Evolutionary conservation across 2,113 vertebrate genomes (phyloP).

Genomic region (Centropus unirufus): DNA sequence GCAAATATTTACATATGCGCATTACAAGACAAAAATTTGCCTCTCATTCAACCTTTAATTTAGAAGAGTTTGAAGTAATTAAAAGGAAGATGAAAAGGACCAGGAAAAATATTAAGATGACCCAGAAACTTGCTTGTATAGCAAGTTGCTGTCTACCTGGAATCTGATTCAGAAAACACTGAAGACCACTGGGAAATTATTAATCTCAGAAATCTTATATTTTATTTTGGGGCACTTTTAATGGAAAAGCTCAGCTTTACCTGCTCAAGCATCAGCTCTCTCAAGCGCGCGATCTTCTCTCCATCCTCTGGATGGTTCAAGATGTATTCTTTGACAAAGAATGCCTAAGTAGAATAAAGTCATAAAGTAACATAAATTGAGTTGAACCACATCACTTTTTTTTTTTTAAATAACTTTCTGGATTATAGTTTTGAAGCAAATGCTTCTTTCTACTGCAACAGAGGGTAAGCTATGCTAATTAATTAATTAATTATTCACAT

Average conservation of each 20-base stretch:
- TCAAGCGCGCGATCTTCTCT: constrained; percentile 92
- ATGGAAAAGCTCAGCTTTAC: constrained; percentile 68
- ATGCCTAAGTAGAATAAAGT: constrained; percentile 81
- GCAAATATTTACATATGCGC: not conserved
- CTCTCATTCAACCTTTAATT: not conserved
- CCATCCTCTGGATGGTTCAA: constrained; percentile 97
- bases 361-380: not conserved
- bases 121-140: not conserved
- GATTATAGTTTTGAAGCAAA: not conserved
- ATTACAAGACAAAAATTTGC: not conserved
- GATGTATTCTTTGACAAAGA: constrained; percentile 96
- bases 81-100: not conserved
- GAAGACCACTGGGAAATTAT: not conserved
- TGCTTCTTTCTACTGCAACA: not conserved
- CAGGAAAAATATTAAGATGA: not conserved
- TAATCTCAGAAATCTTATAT: not conserved
- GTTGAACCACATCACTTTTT: not conserved
- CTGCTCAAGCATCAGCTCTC: constrained; percentile 98
- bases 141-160: not conserved
- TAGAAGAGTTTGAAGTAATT: not conserved
- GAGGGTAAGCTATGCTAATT: not conserved
- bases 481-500: not conserved
- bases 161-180: not conserved
- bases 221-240: not conserved
- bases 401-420: not conserved